These are phyloP conservation scores for Folsomia candida DNA, from an alignment of 2,888 invertebrate species.

Conservation along the genomic window DNA sequence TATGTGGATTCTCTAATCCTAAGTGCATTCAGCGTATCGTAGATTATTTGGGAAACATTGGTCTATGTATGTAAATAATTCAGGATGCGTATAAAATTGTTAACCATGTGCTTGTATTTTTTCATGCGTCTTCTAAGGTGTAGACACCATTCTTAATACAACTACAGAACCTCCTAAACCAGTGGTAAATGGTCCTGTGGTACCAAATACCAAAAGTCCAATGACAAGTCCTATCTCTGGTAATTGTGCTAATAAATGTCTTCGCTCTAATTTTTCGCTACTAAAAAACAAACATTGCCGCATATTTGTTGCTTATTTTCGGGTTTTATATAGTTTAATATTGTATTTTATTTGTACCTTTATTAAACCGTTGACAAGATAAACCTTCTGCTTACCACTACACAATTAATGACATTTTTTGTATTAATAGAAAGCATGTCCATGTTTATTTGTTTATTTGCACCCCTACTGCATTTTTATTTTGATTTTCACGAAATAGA, in stretches of 20 bases:
- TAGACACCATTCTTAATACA: conserved; percentile 37
- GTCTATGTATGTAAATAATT: too few relatives aligned
- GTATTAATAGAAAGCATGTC: too few relatives aligned
- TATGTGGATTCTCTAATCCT: too few relatives aligned
- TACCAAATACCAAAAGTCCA: conserved; percentile 32
- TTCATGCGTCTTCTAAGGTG: conserved; percentile 19
- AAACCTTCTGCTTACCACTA: too few relatives aligned
- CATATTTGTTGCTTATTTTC: neutral
- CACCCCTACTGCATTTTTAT: conserved; percentile 51
- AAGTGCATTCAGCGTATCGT: too few relatives aligned
- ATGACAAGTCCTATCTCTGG: conserved; percentile 30
- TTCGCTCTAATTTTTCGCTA: neutral
- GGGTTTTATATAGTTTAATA: conserved; percentile 4
- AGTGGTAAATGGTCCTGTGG: conserved; percentile 29
- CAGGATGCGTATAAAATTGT: too few relatives aligned
- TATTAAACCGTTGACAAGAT: too few relatives aligned
- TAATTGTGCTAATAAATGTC: conserved; percentile 12
- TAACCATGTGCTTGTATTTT: neutral
- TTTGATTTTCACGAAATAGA: conserved; percentile 59
- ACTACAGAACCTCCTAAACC: conserved; percentile 36
- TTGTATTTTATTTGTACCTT: conserved; percentile 12
- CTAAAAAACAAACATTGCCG: too few relatives aligned
- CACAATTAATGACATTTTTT: too few relatives aligned
- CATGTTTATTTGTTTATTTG: conserved; percentile 40
- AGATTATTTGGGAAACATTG: too few relatives aligned